These are phyloP conservation scores for Theretra japonica DNA, from an alignment of 2,888 invertebrate species.

Conservation along the genomic window DNA sequence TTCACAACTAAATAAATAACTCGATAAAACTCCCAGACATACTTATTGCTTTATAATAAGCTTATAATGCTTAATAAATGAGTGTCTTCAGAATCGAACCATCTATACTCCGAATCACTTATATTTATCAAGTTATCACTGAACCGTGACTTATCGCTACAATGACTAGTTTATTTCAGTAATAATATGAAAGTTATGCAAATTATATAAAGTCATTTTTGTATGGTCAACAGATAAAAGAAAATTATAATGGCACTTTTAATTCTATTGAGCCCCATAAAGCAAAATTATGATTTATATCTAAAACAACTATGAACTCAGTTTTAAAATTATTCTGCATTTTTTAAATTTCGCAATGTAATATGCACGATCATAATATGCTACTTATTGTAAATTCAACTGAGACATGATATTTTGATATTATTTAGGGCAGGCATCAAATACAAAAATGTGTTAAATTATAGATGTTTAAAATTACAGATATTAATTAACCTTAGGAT, in stretches of 20 bases:
- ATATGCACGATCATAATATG: no score
- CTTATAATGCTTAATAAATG: conserved; percentile 8
- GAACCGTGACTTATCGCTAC: conserved; percentile 14
- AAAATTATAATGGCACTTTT: conserved; percentile 9
- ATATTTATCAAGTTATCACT: conserved; percentile 18
- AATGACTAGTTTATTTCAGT: conserved; percentile 9
- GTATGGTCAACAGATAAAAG: background rate
- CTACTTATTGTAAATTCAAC: no score
- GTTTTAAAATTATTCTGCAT: no score
- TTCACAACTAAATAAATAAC: background rate
- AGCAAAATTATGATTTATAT: background rate
- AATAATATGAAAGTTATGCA: background rate
- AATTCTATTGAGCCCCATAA: background rate
- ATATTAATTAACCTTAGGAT: background rate
- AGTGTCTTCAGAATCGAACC: conserved; percentile 10
- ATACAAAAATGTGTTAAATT: background rate
- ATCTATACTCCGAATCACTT: conserved; percentile 33
- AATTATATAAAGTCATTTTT: background rate
- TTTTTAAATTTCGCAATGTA: no score
- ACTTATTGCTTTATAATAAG: no score
- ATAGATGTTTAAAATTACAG: background rate
- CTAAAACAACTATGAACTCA: no score
- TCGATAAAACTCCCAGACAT: background rate
- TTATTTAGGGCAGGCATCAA: no score
- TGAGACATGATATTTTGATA: no score